Base-by-base conservation (phyloP, 1,140 invertebrate species). In the Heliconius nattereri region DNA sequence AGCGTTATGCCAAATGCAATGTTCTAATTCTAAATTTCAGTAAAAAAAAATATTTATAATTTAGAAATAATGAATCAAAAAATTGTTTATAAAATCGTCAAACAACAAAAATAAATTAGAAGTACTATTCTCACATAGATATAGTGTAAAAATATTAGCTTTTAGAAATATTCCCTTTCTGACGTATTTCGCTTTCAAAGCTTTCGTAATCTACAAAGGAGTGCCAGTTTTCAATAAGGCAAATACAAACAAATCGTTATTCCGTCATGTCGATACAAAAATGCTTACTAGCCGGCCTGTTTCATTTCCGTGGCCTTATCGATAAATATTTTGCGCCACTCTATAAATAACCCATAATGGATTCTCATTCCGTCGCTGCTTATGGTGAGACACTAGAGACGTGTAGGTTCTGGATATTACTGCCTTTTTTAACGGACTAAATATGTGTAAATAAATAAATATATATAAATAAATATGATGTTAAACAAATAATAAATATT, bases 341-440 rank as follows among this genome's bases (percentile, higher is more conserved):
- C 86, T 86, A 90, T 91, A 91, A 91, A 91, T 91, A 91, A 90
- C 90, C 77, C 74, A 79, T 90, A 90, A 91, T 91, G 89, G 90
- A 90, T 88, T 89, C 85, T 83, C 80, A 85, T 87, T 87, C 81
- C 82, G 79, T 82, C 81, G 82, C 78, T 84, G 85, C 86, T 90
- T 89, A 89, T 86, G 86, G 84, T 80, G 83, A 85, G 80, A 85
- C 78, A 57, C 45, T 54, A 32, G 16, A 45, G 81, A 80, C 29
- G 7, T 77, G 73, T 35, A 23, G 35, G 7, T 35, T 49, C 75
- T 78, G 23, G 78, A 81, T 75, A 7, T 71, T 71, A 35, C 20
- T 35, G 5, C 13, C 13, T 45, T 16, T 6, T 13, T 45, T 45
- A 45, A 16, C 13, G 5, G 40, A 45, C 40, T 45, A 40, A 40